Base-by-base conservation (phyloP, 2,113 vertebrate species). In the Chionis minor region DNA sequence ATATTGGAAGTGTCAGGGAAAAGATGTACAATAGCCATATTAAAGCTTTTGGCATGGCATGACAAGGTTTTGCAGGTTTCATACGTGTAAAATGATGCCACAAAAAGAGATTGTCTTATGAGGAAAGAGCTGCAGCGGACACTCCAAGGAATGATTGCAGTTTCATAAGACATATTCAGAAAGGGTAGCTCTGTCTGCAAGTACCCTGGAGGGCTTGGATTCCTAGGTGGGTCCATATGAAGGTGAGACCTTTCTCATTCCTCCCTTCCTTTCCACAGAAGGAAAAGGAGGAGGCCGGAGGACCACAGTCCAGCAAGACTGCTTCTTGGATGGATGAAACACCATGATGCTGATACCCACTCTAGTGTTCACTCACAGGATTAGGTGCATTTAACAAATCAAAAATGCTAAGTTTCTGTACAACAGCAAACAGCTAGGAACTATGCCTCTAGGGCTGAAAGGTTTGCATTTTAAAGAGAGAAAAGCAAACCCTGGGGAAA, bases 11-110 rank as follows among this genome's bases (percentile, higher is more conserved):
- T 47, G 52, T 51, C 65, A 67, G 38, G n/a, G 14, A 63, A 81
- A n/a, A 86, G 13, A 55, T 0, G 0, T 49, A 38, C 7, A 47
- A 59, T 18, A 71, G 16, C 8, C 38, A 32, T 49, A 55, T 54
- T 28, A 77, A 91, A 78, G n/a, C 5, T 63, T 78, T 72, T 69
- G 49, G 16, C 7, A 8, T 33, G 18, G 15, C 16, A 71, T 27
- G 22, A 22, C 3, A 28, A 55, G 35, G 6, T 47, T 92, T 89
- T 67, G 4, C n/a, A 52, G 23, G 24, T 74, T 91, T 30, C 56
- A 12, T 26, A 56, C 12, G 7, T 38, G 27, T 14, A 63, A 75
- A 62, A 51, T 42, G 19, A 24, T 38, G 15, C 8, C 14, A 24
- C 8, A 59, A 54, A 45, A 74, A 70, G 30, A 73, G 11, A 27